phyloP scores from a whole-genome alignment of 2,113 vertebrate genomes.

The Aix galericulata region DNA sequence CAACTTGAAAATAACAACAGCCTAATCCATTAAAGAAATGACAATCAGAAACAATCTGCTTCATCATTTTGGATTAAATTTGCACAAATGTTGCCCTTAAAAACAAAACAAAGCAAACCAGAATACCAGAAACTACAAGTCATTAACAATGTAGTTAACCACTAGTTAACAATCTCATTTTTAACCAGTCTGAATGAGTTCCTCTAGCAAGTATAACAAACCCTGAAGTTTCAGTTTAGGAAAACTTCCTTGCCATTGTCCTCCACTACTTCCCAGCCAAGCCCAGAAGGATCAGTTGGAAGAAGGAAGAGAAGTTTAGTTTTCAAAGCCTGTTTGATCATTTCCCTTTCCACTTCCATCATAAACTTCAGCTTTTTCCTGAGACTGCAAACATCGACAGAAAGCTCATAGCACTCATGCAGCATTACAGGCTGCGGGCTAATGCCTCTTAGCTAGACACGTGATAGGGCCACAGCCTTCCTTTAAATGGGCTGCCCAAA shows the following conservation, averaged over 20 bases:
- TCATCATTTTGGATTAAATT: background rate
- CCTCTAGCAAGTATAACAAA: slow-evolving; percentile 1
- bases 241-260: slow-evolving; percentile 48
- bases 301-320: slow-evolving; percentile 14
- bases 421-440: background rate
- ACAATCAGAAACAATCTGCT: background rate
- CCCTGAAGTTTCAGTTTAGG: slow-evolving; percentile 25
- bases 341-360: slow-evolving; percentile 50
- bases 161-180: background rate
- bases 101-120: background rate
- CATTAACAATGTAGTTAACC: background rate
- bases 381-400: slow-evolving; percentile 6
- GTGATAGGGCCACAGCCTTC: accelerated
- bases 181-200: background rate
- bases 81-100: background rate
- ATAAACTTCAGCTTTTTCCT: slow-evolving; percentile 34
- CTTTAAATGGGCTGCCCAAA: background rate
- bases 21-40: background rate
- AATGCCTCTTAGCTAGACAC: background rate
- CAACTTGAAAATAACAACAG: background rate
- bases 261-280: slow-evolving; percentile 14
- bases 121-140: background rate
- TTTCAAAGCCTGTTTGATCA: slow-evolving; percentile 49
- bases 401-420: background rate
- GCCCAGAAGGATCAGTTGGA: slow-evolving; percentile 22